A percentile compares a stretch with the other conserved stretches of the same genome.
These are phyloP conservation scores for Rhingia rostrata DNA, from an alignment of 2,888 invertebrate genomes.

Conservation along the genomic window DNA sequence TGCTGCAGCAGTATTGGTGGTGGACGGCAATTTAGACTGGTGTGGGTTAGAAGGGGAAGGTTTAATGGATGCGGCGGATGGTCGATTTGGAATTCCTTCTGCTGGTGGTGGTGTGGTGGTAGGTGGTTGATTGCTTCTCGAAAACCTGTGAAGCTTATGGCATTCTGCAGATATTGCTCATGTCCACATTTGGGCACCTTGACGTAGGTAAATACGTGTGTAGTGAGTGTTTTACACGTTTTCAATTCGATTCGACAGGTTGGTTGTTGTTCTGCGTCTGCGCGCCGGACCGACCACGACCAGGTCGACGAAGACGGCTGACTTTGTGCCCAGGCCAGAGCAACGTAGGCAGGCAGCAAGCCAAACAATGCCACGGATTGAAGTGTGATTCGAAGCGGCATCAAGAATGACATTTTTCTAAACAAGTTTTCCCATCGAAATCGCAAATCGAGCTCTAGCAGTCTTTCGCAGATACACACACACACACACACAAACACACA, in stretches of 20 bases:
- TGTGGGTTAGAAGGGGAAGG: constrained; percentile 73
- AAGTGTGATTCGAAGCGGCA: constrained; percentile 74
- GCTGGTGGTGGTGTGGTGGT: constrained; percentile 37
- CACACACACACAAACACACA: constrained; percentile 4
- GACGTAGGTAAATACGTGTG: constrained; percentile 71
- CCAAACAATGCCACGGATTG: constrained; percentile 73
- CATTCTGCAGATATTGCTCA: constrained; percentile 72
- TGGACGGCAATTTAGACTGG: constrained; percentile 28
- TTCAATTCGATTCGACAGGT: constrained; percentile 74
- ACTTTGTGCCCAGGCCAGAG: constrained; percentile 59
- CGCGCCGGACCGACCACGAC: constrained; percentile 4
- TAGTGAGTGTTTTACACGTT: constrained; percentile 74
- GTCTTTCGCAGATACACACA: constrained; percentile 31
- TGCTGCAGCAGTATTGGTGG: constrained; percentile 24
- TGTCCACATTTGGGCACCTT: constrained; percentile 74
- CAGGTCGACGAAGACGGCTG: constrained; percentile 33
- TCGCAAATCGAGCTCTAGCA: neutral
- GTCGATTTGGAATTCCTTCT: constrained; percentile 52
- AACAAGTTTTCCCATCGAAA: constrained; percentile 67
- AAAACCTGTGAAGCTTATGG: constrained; percentile 70
- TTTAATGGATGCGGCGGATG: constrained; percentile 61
- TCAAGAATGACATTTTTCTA: constrained; percentile 72
- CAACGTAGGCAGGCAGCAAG: constrained; percentile 65
- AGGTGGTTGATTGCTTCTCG: constrained; percentile 63
- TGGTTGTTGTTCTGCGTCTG: constrained; percentile 62